These are phyloP conservation scores for Daphoenositta chrysoptera DNA, from an alignment of 2,113 vertebrate genomes.

Conservation along the genomic window DNA sequence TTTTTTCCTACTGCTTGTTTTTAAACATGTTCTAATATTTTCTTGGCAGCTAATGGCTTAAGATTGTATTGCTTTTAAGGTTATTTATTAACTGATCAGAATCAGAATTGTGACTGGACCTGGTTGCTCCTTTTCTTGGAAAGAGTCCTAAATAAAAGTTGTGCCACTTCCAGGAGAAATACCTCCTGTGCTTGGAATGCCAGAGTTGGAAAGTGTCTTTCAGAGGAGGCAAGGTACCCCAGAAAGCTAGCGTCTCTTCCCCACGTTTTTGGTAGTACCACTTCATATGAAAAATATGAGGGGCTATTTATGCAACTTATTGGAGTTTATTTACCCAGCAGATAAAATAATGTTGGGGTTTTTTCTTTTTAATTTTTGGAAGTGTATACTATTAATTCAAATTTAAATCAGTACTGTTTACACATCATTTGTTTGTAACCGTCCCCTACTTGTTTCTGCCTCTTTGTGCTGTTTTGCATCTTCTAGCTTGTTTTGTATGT, in stretches of 20 bases:
- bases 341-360: background rate
- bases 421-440: background rate
- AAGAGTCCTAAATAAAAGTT: background rate
- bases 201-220: background rate
- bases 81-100: background rate
- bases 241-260: background rate
- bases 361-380: background rate
- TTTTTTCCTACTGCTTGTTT: background rate
- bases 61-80: background rate
- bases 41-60: background rate
- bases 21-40: background rate
- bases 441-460: background rate
- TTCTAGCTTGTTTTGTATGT: background rate
- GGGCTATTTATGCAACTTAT: background rate
- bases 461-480: background rate
- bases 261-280: fast-evolving
- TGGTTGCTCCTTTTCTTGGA: background rate
- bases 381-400: background rate
- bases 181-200: background rate
- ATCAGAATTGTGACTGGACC: background rate
- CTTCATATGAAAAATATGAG: background rate
- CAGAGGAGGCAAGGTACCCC: background rate
- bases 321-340: background rate
- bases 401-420: background rate
- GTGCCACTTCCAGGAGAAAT: background rate